These are phyloP conservation scores for Ptychobarbus kaznakovi DNA, from an alignment of 2,797 vertebrate species.

Conservation along the genomic window DNA sequence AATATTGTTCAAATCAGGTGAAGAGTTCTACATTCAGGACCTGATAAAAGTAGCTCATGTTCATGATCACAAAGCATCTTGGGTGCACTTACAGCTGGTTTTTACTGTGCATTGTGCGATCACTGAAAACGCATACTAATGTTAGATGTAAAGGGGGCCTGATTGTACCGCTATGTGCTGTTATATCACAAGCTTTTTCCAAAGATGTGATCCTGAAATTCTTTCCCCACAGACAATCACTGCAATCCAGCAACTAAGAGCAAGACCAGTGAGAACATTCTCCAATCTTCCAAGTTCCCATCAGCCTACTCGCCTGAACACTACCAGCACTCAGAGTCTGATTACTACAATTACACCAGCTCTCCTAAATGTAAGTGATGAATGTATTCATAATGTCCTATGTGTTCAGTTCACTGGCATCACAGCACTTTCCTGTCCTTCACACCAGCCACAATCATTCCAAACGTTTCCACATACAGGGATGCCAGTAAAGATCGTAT, in stretches of 20 bases:
- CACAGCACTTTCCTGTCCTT: too few species aligned
- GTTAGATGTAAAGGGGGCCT: constrained; percentile 15
- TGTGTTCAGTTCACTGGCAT: not conserved
- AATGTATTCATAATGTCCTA: not conserved
- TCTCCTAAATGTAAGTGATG: constrained; percentile 74
- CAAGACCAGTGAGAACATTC: constrained; percentile 91
- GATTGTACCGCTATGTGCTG: not conserved
- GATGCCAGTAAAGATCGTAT: not conserved
- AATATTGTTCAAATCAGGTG: not conserved
- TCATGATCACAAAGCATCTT: constrained; percentile 7
- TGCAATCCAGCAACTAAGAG: constrained; percentile 81
- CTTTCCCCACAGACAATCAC: constrained; percentile 57
- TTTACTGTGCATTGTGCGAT: constrained; percentile 5
- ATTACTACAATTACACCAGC: constrained; percentile 88
- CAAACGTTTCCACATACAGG: not conserved
- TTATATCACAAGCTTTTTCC: not conserved
- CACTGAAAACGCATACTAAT: not conserved
- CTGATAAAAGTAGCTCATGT: constrained; percentile 1
- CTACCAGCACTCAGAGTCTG: constrained; percentile 88
- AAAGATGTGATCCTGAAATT: constrained; percentile 15
- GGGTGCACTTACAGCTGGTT: not conserved
- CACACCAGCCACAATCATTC: not conserved
- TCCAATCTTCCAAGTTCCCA: constrained; percentile 86
- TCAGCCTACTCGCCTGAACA: constrained; percentile 85
- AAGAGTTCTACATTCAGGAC: not conserved